phyloP scores from a whole-genome alignment of 1,140 invertebrate species.

The Potamilus streckersoni region DNA sequence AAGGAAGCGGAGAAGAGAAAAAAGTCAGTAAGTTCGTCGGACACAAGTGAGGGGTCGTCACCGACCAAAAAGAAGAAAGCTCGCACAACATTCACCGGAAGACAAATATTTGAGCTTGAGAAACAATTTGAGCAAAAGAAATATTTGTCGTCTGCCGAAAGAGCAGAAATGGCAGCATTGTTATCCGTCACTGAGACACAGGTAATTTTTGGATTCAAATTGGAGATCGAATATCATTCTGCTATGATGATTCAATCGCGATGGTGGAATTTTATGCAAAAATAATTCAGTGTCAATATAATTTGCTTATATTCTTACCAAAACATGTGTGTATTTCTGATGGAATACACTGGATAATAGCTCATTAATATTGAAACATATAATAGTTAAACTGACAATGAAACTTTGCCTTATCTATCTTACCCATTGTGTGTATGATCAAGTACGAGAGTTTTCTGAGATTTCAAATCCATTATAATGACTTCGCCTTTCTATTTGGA shows the following conservation, averaged over 20 bases:
- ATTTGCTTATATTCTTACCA: slow-evolving; percentile 6
- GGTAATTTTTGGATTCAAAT: slow-evolving; percentile 71
- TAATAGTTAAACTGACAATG: too few species aligned
- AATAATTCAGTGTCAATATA: background rate
- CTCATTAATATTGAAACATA: slow-evolving; percentile 3
- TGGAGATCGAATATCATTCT: background rate
- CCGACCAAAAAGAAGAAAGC: slow-evolving; percentile 90
- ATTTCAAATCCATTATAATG: too few species aligned
- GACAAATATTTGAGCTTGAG: slow-evolving; percentile 96
- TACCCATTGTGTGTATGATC: too few species aligned
- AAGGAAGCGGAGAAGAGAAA: slow-evolving; percentile 14
- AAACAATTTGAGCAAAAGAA: slow-evolving; percentile 96
- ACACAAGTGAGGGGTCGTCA: slow-evolving; percentile 10
- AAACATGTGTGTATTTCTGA: background rate
- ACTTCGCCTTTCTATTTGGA: too few species aligned
- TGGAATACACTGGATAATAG: background rate
- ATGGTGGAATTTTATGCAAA: background rate
- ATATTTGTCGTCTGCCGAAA: slow-evolving; percentile 93
- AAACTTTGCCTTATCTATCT: too few species aligned
- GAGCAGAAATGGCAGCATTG: slow-evolving; percentile 92
- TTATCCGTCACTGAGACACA: slow-evolving; percentile 96
- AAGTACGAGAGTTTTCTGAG: too few species aligned
- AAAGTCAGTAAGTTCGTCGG: slow-evolving; percentile 19
- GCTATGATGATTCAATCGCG: background rate
- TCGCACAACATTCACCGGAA: slow-evolving; percentile 92